Evolutionary conservation across 2,888 invertebrate species (phyloP), one percentile per base, ranked within the genome.

Genomic region (Apoderus coryli): DNA sequence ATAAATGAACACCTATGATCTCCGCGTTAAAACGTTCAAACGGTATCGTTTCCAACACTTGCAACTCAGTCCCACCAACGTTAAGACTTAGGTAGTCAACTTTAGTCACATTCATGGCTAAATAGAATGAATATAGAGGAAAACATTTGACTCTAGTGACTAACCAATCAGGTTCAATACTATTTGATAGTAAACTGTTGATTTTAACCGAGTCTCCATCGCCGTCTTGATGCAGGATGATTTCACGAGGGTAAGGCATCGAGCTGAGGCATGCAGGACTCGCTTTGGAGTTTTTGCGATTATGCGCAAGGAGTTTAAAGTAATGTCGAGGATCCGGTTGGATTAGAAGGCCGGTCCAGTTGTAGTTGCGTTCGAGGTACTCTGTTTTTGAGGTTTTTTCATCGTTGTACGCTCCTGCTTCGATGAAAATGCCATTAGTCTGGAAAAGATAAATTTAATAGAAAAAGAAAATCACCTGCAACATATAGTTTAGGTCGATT

Each of bases 231-330:
- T 49, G 53, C 28, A 52, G 44, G 13, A 49, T 53, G 7, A 46
- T 39, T 37, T 81, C 80, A 54, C 79, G 68, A 11, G 80, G 81
- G 49, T 78, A 77, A 23, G 70, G 65, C 31, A 72, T 73, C 14
- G 79, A 72, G 49, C 81, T 82, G 34, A 86, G 67, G 43, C 85
- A 86, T 30, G 82, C 82, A 49, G 84, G 81, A 40, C 79, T 66
- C 45, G 61, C 72, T 47, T 73, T 65, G 22, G 72, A 67, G 41
- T 64, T 66, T 30, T 66, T 62, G 38, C 68, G 61, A 43, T 54
- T 69, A 43, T 69, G 68, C 32, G 64, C 57, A 11, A 73, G 57
- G 44, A 80, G 56, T 36, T 65, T 65, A 34, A 79, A 72, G 61
- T 71, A 85, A 60, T 77, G 77, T n/a, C 71, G 55, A 0, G 82